Percentiles rank a stretch among this genome's conserved stretches.
phyloP scores from a whole-genome alignment of 2,888 invertebrate species.

The Tryphoninae sp. region DNA sequence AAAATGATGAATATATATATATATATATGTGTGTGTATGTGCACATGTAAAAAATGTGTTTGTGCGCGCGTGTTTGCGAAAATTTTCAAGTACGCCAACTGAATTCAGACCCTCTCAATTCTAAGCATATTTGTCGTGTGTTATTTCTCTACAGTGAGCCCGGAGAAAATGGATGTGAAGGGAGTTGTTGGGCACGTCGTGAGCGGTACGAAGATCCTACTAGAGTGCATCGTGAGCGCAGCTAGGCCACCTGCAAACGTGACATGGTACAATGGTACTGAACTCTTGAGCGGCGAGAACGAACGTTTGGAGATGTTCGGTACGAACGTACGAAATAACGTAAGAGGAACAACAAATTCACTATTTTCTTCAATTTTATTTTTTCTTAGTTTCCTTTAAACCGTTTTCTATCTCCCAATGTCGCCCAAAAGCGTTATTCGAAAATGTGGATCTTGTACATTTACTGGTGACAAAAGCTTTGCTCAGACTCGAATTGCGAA shows the following conservation, averaged over 20 bases:
- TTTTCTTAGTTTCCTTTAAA: not conserved
- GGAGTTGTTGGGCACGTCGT: slow-evolving; percentile 91
- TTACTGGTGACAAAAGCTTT: not conserved
- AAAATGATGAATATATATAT: not conserved
- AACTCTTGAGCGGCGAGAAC: slow-evolving; percentile 76
- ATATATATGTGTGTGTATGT: not conserved
- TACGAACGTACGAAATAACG: slow-evolving; percentile 74
- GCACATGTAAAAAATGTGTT: not conserved
- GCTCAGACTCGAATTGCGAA: not conserved
- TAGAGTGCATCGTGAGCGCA: slow-evolving; percentile 90
- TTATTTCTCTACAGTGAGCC: slow-evolving; percentile 86
- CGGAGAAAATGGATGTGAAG: slow-evolving; percentile 88
- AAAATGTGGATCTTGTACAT: not conserved
- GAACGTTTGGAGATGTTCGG: slow-evolving; percentile 77
- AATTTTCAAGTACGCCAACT: slow-evolving; percentile 29
- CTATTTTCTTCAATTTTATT: slow-evolving; percentile 6
- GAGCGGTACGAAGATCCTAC: slow-evolving; percentile 89
- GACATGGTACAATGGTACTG: slow-evolving; percentile 92
- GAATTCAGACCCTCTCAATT: slow-evolving; percentile 41
- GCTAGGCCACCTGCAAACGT: slow-evolving; percentile 92
- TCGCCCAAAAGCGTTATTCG: not conserved
- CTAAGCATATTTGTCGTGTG: slow-evolving; percentile 54
- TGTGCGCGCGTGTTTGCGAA: slow-evolving; percentile 2
- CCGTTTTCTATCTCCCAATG: not conserved
- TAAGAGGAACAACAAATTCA: slow-evolving; percentile 69